Evolutionary conservation across 2,888 invertebrate genomes (phyloP), one percentile per base, ranked within the genome.

Genomic region (Drosophila subsilvestris): DNA sequence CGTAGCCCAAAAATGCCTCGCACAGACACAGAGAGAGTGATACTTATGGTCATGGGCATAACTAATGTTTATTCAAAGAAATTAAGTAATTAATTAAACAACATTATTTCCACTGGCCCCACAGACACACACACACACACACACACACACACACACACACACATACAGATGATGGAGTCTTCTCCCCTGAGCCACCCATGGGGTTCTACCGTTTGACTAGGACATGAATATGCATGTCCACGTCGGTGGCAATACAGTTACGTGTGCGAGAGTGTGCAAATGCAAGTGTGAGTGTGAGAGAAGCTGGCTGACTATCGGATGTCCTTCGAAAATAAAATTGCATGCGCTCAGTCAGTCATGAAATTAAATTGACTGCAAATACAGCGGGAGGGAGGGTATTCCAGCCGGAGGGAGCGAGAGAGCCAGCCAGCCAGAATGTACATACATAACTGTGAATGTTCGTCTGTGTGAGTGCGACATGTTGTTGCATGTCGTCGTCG

Each of bases 291-390:
- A n/a, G 62, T 69, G 47, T 63, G 63, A 70, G 61, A 73, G 58
- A 71, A 56, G 70, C 59, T 70, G 59, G 63, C 45, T 60, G 25
- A 37, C 27, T 55, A 67, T 55, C 69, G 68, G 75, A 72, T 86
- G 84, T 88, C 88, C 80, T 80, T 84, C 84, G 86, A 75, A 80
- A 76, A 71, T 80, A 83, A 83, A 80, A 84, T 88, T 88, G 88
- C 84, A 84, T 78, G 85, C 80, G 88, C 84, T 84, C 87, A 89
- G 88, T 89, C 89, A 90, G 82, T 89, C 86, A 88, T 88, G 86
- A 90, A 89, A 89, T 90, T 89, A 89, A 90, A 90, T 89, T 89
- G 90, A 90, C 89, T 90, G 89, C 89, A 89, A 90, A 84, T 83
- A 88, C 84, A 75, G 59, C 56, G 37, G 44, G 27, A 44, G 42